These are phyloP conservation scores for Andrena bicolor DNA, from an alignment of 2,888 invertebrate species.

Conservation along the genomic window DNA sequence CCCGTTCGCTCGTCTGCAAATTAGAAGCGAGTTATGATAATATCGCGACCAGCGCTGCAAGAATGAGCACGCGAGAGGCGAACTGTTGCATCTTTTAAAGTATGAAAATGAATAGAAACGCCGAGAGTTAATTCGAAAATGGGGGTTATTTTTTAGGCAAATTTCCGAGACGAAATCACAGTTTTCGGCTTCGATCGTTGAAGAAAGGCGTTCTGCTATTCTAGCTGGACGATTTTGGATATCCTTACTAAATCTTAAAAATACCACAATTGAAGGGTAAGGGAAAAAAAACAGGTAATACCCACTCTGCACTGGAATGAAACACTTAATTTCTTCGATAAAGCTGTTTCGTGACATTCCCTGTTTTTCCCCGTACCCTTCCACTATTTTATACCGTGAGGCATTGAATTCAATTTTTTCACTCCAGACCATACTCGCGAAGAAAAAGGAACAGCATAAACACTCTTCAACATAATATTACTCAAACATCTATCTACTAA, in stretches of 20 bases:
- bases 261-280: neutral
- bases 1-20: constrained; percentile 42
- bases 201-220: neutral
- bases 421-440: too few relatives aligned
- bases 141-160: neutral
- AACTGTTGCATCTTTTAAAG: constrained; percentile 14
- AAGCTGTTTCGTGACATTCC: too few relatives aligned
- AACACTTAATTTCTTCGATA: too few relatives aligned
- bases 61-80: constrained; percentile 43
- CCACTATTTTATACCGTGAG: too few relatives aligned
- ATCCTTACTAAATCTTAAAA: neutral
- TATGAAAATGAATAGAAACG: constrained; percentile 24
- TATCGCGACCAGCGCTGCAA: constrained; percentile 20
- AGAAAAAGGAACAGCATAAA: too few relatives aligned
- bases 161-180: neutral
- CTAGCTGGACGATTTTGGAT: neutral
- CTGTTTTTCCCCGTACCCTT: too few relatives aligned
- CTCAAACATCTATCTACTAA: too few relatives aligned
- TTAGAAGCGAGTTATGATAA: constrained; percentile 59
- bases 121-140: constrained; percentile 26
- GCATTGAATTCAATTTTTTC: too few relatives aligned
- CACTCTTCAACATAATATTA: too few relatives aligned
- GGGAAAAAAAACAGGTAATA: too few relatives aligned
- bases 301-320: too few relatives aligned
- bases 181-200: neutral